Percentiles rank a stretch among this genome's conserved stretches.
Evolutionary conservation across 2,797 vertebrate genomes (phyloP).

Genomic region (Lophura swinhoii): DNA sequence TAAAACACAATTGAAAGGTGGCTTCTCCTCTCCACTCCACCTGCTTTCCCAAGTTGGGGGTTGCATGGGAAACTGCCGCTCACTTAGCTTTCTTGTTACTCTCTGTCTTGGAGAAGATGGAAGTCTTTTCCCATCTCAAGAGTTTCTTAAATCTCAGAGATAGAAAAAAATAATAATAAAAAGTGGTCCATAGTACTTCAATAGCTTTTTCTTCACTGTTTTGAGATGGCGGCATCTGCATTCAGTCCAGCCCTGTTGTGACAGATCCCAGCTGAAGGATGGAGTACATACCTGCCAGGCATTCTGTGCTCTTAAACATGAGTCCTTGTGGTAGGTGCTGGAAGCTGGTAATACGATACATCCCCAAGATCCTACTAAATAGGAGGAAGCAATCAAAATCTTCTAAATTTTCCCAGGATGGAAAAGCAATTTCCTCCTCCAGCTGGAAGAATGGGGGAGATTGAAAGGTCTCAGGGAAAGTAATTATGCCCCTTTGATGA

Average conservation of each 20-base stretch:
- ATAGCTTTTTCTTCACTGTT: not conserved
- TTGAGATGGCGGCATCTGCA: not conserved
- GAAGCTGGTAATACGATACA: slow-evolving; percentile 33
- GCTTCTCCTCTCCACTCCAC: slow-evolving; percentile 56
- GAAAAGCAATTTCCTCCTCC: slow-evolving; percentile 71
- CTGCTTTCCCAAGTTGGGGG: slow-evolving; percentile 59
- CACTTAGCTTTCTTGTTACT: not conserved
- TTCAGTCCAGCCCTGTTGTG: not conserved
- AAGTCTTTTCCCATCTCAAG: not conserved
- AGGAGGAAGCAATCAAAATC: slow-evolving; percentile 64
- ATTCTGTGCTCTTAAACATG: not conserved
- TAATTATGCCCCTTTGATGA: slow-evolving; percentile 67
- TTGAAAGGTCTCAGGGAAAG: slow-evolving; percentile 64
- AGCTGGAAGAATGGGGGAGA: slow-evolving; percentile 35
- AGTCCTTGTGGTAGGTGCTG: not conserved
- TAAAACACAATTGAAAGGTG: slow-evolving; percentile 74
- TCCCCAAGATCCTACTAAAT: not conserved
- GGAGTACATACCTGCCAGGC: not conserved
- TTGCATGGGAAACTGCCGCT: slow-evolving; percentile 39
- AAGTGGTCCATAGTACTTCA: not conserved
- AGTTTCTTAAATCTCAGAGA: not conserved
- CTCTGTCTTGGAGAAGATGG: not conserved
- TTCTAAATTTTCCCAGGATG: slow-evolving; percentile 59
- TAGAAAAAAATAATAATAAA: fast-evolving
- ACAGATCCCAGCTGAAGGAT: not conserved